phyloP scores from a whole-genome alignment of 2,797 vertebrate species.

The Channa striata region DNA sequence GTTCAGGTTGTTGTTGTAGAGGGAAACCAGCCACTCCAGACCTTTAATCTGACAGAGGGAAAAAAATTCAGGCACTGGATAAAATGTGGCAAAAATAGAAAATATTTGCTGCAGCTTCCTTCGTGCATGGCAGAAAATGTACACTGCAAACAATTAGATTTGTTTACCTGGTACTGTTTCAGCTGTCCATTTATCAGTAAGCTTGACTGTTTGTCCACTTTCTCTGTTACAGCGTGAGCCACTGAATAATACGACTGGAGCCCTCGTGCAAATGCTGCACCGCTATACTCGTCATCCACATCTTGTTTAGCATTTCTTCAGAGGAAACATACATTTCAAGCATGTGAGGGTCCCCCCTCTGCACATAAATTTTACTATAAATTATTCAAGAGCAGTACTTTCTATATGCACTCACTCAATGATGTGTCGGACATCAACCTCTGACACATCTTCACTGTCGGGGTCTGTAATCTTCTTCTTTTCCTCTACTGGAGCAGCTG shows the following conservation, averaged over 20 bases:
- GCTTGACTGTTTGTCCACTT: slow-evolving; percentile 93
- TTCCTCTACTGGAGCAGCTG: slow-evolving; percentile 83
- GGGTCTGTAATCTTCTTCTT: slow-evolving; percentile 95
- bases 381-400: neutral
- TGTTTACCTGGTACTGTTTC: slow-evolving; percentile 95
- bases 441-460: slow-evolving; percentile 91
- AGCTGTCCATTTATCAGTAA: slow-evolving; percentile 96
- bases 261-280: slow-evolving; percentile 87
- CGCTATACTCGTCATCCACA: slow-evolving; percentile 94
- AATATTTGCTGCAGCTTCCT: neutral
- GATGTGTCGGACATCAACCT: slow-evolving; percentile 91
- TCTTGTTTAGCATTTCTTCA: slow-evolving; percentile 92
- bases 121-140: neutral
- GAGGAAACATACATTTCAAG: neutral
- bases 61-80: neutral
- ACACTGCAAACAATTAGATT: neutral
- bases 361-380: neutral
- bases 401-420: slow-evolving; percentile 86
- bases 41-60: slow-evolving; percentile 88
- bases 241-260: slow-evolving; percentile 96
- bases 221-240: slow-evolving; percentile 95
- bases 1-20: slow-evolving; percentile 97
- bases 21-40: slow-evolving; percentile 95
- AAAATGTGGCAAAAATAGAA: neutral
- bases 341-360: neutral